Evolutionary conservation across 2,888 invertebrate species (phyloP).

Genomic region (Mycogona germanica): DNA sequence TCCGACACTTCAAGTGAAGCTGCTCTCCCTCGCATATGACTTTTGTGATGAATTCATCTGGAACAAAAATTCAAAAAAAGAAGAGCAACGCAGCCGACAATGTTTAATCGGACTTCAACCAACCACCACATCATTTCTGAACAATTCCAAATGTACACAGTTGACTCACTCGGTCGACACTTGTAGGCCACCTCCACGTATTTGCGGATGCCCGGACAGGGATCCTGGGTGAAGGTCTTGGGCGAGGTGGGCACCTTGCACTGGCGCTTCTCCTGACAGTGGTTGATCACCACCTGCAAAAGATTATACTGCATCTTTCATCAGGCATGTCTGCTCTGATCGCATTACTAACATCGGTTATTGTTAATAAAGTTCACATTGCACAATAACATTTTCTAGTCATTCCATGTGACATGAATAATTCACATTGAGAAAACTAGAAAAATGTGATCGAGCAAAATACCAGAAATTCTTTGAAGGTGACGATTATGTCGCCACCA

Average conservation of each 20-base stretch:
- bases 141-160: not conserved
- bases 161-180: slow-evolving; percentile 78
- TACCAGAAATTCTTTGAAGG: too few species aligned
- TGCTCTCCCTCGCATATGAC: slow-evolving; percentile 86
- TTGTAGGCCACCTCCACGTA: slow-evolving; percentile 94
- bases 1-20: slow-evolving; percentile 74
- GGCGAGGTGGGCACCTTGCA: slow-evolving; percentile 84
- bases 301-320: slow-evolving; percentile 24
- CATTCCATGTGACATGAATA: too few species aligned
- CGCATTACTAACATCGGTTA: not conserved
- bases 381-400: too few species aligned
- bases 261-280: slow-evolving; percentile 83
- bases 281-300: slow-evolving; percentile 82
- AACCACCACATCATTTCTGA: not conserved
- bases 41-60: slow-evolving; percentile 89
- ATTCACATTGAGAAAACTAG: too few species aligned
- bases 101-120: too few species aligned
- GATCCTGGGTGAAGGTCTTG: slow-evolving; percentile 78
- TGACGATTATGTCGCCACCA: too few species aligned
- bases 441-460: too few species aligned
- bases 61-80: slow-evolving; percentile 29
- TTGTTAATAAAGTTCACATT: not conserved
- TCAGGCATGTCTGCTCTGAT: slow-evolving; percentile 20
- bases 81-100: not conserved
- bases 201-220: slow-evolving; percentile 81